Evolutionary conservation across 2,888 invertebrate genomes (phyloP).

Genomic region (Lordiphosa andalusiaca): DNA sequence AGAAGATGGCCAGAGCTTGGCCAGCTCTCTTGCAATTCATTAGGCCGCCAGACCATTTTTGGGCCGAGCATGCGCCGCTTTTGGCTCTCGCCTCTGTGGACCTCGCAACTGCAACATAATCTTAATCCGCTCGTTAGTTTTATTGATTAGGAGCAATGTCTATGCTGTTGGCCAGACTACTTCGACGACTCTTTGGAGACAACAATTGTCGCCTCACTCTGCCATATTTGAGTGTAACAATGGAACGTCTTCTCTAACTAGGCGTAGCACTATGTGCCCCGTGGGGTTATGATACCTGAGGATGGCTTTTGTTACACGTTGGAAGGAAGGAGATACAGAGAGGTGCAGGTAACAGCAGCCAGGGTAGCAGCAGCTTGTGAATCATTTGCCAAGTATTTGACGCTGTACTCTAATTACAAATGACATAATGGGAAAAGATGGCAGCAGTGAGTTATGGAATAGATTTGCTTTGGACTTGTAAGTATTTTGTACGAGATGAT

Average conservation of each 20-base stretch:
- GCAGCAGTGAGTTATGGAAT: neutral
- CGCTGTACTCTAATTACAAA: conserved; percentile 45
- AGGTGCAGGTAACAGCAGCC: neutral
- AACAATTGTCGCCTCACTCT: conserved; percentile 77
- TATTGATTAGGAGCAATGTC: conserved; percentile 72
- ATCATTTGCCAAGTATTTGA: conserved; percentile 47
- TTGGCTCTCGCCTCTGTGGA: conserved; percentile 47
- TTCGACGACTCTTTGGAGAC: conserved; percentile 70
- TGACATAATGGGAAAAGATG: conserved; percentile 48
- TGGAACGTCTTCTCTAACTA: conserved; percentile 37
- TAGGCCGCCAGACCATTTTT: conserved; percentile 67
- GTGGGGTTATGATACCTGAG: conserved; percentile 32
- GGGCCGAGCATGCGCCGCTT: conserved; percentile 74
- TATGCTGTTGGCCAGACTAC: conserved; percentile 30
- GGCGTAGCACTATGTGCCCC: conserved; percentile 37
- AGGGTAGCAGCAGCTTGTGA: conserved; percentile 26
- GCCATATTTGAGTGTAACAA: conserved; percentile 68
- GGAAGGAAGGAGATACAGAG: neutral
- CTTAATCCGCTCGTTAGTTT: conserved; percentile 75
- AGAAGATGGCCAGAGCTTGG: conserved; percentile 15
- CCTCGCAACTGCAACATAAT: conserved; percentile 53
- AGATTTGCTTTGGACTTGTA: too few relatives aligned
- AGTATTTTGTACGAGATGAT: too few relatives aligned
- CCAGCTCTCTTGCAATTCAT: conserved; percentile 62
- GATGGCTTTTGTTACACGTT: conserved; percentile 19